Evolutionary conservation across 1,140 invertebrate species (phyloP).

Genomic region (Portunus trituberculatus): DNA sequence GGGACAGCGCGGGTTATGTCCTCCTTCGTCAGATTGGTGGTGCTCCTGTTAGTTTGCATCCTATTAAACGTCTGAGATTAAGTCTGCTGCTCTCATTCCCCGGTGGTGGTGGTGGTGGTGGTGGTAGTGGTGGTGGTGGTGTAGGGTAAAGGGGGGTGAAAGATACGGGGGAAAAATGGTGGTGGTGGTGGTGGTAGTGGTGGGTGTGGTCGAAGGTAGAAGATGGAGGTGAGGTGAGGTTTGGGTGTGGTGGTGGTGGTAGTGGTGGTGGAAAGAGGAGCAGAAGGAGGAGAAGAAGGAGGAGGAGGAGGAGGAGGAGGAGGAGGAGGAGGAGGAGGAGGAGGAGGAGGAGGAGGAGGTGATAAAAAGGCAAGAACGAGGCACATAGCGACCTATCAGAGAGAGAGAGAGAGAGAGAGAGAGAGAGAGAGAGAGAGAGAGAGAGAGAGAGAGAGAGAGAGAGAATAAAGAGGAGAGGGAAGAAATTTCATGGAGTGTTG

Average conservation of each 20-base stretch:
- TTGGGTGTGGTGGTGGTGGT: neutral
- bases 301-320: slow-evolving; percentile 36
- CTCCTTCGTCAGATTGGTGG: neutral
- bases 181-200: slow-evolving; percentile 28
- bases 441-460: neutral
- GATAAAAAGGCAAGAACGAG: neutral
- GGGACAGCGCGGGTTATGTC: neutral
- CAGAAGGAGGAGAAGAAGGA: neutral
- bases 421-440: neutral
- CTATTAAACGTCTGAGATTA: slow-evolving; percentile 60
- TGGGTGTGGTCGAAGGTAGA: neutral
- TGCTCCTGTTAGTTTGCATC: slow-evolving; percentile 64
- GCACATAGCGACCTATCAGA: neutral
- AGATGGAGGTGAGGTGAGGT: neutral
- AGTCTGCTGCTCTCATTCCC: neutral
- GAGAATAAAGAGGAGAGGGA: neutral
- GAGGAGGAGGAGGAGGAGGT: slow-evolving; percentile 43
- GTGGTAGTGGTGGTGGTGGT: neutral
- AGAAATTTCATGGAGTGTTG: neutral
- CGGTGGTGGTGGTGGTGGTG: neutral
- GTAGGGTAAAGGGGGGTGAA: neutral
- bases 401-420: neutral
- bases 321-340: slow-evolving; percentile 37
- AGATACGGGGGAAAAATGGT: neutral
- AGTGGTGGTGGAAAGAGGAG: neutral